Conservation (phyloP, 2,113 vertebrate genomes). For the Xenus cinereus region DNA sequence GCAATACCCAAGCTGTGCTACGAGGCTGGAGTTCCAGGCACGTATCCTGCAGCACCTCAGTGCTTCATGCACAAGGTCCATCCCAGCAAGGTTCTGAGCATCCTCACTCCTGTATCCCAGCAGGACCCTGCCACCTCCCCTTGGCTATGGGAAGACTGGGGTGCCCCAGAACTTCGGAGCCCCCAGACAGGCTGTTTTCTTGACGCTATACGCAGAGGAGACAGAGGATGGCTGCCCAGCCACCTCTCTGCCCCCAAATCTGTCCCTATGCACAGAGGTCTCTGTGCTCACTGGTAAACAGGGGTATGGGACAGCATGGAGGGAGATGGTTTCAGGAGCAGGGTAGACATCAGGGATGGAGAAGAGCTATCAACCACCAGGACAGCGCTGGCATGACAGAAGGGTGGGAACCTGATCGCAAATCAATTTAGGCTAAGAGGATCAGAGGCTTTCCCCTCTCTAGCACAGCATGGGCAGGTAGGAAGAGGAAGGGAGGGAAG, state of each 20-base stretch:
- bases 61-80: not conserved
- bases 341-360: not conserved
- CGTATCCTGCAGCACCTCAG: rapidly evolving
- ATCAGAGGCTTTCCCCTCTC: not conserved
- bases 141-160: not conserved
- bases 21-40: not conserved
- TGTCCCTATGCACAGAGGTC: not conserved
- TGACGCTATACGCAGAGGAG: not conserved
- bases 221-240: not conserved
- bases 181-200: not conserved
- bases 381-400: not conserved
- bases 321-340: not conserved
- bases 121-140: no score
- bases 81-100: not conserved
- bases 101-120: not conserved
- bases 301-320: not conserved
- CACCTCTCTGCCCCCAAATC: not conserved
- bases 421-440: not conserved
- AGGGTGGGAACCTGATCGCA: rapidly evolving
- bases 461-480: not conserved
- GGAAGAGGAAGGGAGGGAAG: not conserved
- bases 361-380: not conserved
- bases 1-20: not conserved
- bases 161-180: not conserved
- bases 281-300: not conserved